These are phyloP conservation scores for Tinea semifulvella DNA, from an alignment of 2,888 invertebrate species.

Conservation along the genomic window DNA sequence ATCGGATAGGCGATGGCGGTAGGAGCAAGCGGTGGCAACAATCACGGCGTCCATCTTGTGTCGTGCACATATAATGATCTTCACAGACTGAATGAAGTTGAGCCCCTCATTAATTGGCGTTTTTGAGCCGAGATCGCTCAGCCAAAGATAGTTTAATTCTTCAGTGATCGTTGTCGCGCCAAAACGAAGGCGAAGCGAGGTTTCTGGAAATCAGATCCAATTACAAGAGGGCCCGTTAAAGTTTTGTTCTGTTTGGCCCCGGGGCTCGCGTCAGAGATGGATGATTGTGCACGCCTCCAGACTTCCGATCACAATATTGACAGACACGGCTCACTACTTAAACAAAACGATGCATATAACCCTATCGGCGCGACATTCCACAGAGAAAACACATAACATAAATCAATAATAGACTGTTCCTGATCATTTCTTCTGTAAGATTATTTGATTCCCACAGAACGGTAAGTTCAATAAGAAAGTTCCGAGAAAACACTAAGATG, in stretches of 20 bases:
- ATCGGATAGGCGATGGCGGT: constrained; percentile 6
- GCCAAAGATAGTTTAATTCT: constrained; percentile 67
- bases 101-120: constrained; percentile 67
- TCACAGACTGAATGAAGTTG: constrained; percentile 68
- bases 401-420: too few species aligned
- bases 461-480: too few species aligned
- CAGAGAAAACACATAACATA: too few species aligned
- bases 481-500: too few species aligned
- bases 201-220: constrained; percentile 68
- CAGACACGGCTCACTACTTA: constrained; percentile 34
- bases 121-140: constrained; percentile 64
- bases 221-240: constrained; percentile 62
- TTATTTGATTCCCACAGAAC: too few species aligned
- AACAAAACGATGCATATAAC: too few species aligned
- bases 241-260: constrained; percentile 61
- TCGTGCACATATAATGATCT: constrained; percentile 68
- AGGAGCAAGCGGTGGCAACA: constrained; percentile 32
- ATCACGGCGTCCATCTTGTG: constrained; percentile 65
- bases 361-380: too few species aligned
- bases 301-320: constrained; percentile 34
- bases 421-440: too few species aligned
- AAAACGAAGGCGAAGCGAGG: constrained; percentile 63
- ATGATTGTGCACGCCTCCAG: constrained; percentile 26
- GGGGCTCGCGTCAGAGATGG: constrained; percentile 27
- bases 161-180: constrained; percentile 64